Conservation (phyloP, 2,797 vertebrate genomes). For the Aotus griseimembra region DNA sequence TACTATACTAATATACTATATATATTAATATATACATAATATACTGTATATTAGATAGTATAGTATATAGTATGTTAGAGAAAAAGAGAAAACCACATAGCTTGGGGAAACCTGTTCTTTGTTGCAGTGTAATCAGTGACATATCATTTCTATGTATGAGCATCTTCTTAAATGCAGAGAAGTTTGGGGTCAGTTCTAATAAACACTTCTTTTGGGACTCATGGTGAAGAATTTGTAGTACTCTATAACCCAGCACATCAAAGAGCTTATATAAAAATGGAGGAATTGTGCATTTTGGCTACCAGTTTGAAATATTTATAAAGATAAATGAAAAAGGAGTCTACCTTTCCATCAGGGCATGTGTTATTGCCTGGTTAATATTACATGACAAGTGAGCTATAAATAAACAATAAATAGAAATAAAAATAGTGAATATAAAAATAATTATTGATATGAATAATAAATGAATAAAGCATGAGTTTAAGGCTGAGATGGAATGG, state of each 20-base stretch:
- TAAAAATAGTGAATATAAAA: slow-evolving; percentile 81
- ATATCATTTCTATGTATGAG: background rate
- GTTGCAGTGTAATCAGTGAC: background rate
- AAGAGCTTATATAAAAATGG: slow-evolving; percentile 64
- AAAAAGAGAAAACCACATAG: background rate
- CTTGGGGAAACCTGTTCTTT: background rate
- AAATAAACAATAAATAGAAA: slow-evolving; percentile 85
- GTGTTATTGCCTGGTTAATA: slow-evolving; percentile 81
- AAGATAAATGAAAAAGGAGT: slow-evolving; percentile 79
- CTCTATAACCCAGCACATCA: slow-evolving; percentile 64
- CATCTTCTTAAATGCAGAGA: slow-evolving; percentile 17
- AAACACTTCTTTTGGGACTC: slow-evolving; percentile 29
- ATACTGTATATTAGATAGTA: no score
- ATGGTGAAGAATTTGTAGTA: slow-evolving; percentile 57
- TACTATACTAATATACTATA: no score
- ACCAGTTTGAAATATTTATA: slow-evolving; percentile 83
- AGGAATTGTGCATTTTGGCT: slow-evolving; percentile 66
- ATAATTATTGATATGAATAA: slow-evolving; percentile 83
- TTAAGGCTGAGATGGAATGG: slow-evolving; percentile 38
- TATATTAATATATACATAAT: no score
- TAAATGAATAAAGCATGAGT: slow-evolving; percentile 74
- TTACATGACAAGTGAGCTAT: slow-evolving; percentile 82
- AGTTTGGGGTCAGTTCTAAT: slow-evolving; percentile 17
- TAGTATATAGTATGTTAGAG: no score
- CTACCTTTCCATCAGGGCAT: slow-evolving; percentile 52